Evolutionary conservation across 1,140 invertebrate species (phyloP), one percentile per base, ranked within the genome.

Genomic region (Brachionus rubens): DNA sequence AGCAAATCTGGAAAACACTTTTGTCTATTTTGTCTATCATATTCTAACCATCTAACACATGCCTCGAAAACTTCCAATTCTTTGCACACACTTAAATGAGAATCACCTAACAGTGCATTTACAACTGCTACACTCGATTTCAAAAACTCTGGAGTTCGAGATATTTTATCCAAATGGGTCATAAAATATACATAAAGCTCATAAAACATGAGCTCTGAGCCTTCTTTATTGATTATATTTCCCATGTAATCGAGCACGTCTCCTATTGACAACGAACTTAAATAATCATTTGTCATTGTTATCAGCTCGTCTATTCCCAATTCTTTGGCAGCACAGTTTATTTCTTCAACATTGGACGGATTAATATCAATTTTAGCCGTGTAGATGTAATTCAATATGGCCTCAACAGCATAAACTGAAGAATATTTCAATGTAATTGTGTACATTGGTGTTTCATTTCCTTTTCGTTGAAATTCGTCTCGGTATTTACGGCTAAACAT

Each of bases 61-160:
- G 78, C 76, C 5, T 67, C 36, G 30, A 78, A 78, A 9, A 78
- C 76, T 14, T 78, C 76, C 19, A 78, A 47, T 41, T 78, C 78
- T 16, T 43, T 41, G 24, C 19, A 7, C 1, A 56, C 54, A 43
- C 65, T 75, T 14, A 77, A 19, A 21, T 46, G 43, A 4, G 75
- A 72, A 28, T 76, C 48, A 5, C 52, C 6, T 1, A 77, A 59
- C 36, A 77, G 43, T 33, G 67, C 30, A 28, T 33, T 77, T 5
- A 77, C 43, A 16, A 59, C 41, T 26, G 59, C 24, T 24, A 75
- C 40, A 24, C 70, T 72, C 6, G 59, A 47, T 24, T 65, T 65
- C 1, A 67, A 26, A 36, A 77, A 77, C 16, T 77, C 62, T 19
- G 48, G 67, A 1, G 46, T 70, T 1, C 52, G 54, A 7, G 50